Conservation (phyloP, 2,888 invertebrate species). For the Scaptomyza cyrtandrae region DNA sequence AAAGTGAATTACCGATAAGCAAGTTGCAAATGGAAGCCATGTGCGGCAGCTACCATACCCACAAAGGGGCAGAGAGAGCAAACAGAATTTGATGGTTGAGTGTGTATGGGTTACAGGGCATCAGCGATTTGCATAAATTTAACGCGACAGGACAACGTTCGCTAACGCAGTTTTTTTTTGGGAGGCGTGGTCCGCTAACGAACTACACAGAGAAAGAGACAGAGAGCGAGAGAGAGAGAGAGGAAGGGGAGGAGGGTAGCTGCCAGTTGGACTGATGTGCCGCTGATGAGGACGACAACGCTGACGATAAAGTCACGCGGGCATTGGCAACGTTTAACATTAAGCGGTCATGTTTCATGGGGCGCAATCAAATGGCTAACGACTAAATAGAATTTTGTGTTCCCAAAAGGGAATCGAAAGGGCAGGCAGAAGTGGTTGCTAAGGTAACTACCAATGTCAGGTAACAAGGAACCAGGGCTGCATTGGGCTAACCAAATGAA, state of each 20-base stretch:
- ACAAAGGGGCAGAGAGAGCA: slow-evolving; percentile 17
- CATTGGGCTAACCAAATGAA: neutral
- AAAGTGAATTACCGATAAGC: slow-evolving; percentile 71
- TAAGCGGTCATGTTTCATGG: slow-evolving; percentile 75
- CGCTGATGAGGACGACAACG: slow-evolving; percentile 60
- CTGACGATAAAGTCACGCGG: slow-evolving; percentile 63
- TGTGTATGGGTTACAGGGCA: slow-evolving; percentile 39
- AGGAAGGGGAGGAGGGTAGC: neutral
- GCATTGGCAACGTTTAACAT: slow-evolving; percentile 73
- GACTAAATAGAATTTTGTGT: slow-evolving; percentile 72
- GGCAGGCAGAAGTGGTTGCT: neutral
- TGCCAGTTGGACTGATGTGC: slow-evolving; percentile 20
- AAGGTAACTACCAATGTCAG: slow-evolving; percentile 28
- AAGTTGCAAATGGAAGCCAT: slow-evolving; percentile 57
- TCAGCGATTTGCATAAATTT: slow-evolving; percentile 77
- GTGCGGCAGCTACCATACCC: slow-evolving; percentile 35
- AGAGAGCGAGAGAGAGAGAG: neutral
- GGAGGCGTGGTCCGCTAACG: slow-evolving; percentile 54
- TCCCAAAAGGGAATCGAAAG: neutral
- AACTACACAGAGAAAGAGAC: slow-evolving; percentile 60
- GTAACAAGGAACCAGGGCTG: slow-evolving; percentile 25
- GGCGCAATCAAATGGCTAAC: slow-evolving; percentile 76
- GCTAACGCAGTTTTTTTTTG: slow-evolving; percentile 69
- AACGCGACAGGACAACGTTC: slow-evolving; percentile 54
- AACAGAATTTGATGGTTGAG: neutral